Percentiles rank a stretch among this genome's conserved stretches.
Evolutionary conservation across 2,113 vertebrate species (phyloP).

Genomic region (Ardeotis arabs): DNA sequence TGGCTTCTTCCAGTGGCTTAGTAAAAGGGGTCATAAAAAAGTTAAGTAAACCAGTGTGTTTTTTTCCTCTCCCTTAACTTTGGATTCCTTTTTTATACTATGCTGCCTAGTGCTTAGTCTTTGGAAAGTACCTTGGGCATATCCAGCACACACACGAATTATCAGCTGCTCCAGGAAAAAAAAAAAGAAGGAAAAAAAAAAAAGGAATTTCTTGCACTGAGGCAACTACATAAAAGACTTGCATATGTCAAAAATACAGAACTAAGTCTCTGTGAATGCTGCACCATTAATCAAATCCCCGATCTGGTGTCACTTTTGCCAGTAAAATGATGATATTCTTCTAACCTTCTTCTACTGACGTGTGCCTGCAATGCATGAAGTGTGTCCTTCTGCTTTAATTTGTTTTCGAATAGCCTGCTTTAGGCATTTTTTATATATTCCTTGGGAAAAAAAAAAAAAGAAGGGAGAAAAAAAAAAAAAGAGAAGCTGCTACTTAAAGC

Average conservation of each 20-base stretch:
- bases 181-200: not conserved
- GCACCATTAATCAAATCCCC: slow-evolving; percentile 65
- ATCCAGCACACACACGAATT: slow-evolving; percentile 67
- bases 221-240: slow-evolving; percentile 71
- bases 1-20: slow-evolving; percentile 66
- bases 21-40: slow-evolving; percentile 71
- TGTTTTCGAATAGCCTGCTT: slow-evolving; percentile 56
- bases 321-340: slow-evolving; percentile 59
- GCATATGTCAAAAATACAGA: slow-evolving; percentile 69
- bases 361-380: slow-evolving; percentile 43
- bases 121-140: slow-evolving; percentile 57
- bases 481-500: not conserved
- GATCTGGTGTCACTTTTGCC: slow-evolving; percentile 68
- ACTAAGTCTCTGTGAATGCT: slow-evolving; percentile 47
- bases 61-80: slow-evolving; percentile 56
- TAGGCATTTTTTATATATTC: slow-evolving; percentile 39
- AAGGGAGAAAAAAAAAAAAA: not conserved
- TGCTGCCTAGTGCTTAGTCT: slow-evolving; percentile 66
- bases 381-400: slow-evolving; percentile 55
- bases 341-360: slow-evolving; percentile 27
- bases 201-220: slow-evolving; percentile 65
- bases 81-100: slow-evolving; percentile 64
- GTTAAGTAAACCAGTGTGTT: slow-evolving; percentile 68
- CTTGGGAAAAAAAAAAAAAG: not conserved
- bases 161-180: slow-evolving; percentile 60